Evolutionary conservation across 2,888 invertebrate species (phyloP).

Genomic region (Tetranychus piercei): DNA sequence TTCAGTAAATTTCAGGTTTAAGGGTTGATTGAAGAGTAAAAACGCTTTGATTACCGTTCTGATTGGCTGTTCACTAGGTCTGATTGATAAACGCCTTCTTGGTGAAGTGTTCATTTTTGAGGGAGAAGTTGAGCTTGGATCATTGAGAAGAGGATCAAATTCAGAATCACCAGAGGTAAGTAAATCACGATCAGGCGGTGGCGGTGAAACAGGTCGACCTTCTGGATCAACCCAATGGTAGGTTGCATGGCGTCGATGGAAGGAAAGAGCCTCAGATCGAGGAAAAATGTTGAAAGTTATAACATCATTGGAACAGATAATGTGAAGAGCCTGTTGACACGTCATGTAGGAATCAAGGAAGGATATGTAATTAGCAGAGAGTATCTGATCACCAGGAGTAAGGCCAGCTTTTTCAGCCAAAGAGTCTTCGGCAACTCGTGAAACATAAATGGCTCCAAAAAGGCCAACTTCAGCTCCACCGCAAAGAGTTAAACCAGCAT

Average conservation of each 20-base stretch:
- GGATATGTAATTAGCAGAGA: constrained; percentile 82
- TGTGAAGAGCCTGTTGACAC: constrained; percentile 15
- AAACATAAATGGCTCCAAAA: constrained; percentile 49
- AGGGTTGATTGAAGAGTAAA: background rate
- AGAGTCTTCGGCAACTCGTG: constrained; percentile 70
- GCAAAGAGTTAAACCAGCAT: constrained; percentile 18
- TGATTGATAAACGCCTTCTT: background rate
- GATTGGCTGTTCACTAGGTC: background rate
- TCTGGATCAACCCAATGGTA: constrained; percentile 88
- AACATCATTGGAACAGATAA: constrained; percentile 15
- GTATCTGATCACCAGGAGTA: constrained; percentile 76
- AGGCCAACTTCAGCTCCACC: constrained; percentile 20
- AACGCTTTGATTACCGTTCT: background rate
- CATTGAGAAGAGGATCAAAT: background rate
- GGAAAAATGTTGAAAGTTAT: constrained; percentile 17
- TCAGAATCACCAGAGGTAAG: background rate
- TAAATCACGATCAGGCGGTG: constrained; percentile 34
- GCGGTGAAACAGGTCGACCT: constrained; percentile 67
- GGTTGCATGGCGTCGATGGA: constrained; percentile 30
- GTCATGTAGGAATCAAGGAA: constrained; percentile 35
- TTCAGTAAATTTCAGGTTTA: background rate
- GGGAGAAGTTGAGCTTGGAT: background rate
- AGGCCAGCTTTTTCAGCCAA: constrained; percentile 71
- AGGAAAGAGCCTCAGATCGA: constrained; percentile 15
- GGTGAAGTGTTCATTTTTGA: background rate